These are phyloP conservation scores for Platysternon megacephalum DNA, from an alignment of 2,113 vertebrate species.

Conservation along the genomic window DNA sequence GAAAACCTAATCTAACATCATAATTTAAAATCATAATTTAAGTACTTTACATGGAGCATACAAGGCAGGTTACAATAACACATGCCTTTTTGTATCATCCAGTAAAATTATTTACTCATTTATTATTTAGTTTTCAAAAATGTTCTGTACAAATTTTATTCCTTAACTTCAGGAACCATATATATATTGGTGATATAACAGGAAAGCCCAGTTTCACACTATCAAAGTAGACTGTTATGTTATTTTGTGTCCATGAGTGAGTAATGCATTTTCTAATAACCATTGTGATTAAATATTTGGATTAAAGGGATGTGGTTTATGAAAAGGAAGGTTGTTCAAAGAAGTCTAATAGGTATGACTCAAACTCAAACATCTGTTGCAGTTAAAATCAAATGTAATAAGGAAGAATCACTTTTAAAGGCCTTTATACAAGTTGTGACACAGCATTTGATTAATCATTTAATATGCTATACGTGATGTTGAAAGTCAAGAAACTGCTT, in stretches of 20 bases:
- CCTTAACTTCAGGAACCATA: neutral
- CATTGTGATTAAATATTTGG: neutral
- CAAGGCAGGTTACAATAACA: slow-evolving; percentile 74
- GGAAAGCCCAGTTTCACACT: neutral
- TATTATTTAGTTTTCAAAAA: slow-evolving; percentile 49
- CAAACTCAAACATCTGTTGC: neutral
- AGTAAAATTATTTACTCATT: slow-evolving; percentile 66
- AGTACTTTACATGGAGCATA: slow-evolving; percentile 71
- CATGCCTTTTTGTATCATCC: slow-evolving; percentile 47
- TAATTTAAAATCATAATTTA: slow-evolving; percentile 80
- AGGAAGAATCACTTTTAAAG: slow-evolving; percentile 20
- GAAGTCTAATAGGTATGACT: neutral
- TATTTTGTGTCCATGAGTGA: neutral
- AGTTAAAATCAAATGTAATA: neutral
- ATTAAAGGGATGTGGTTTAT: neutral
- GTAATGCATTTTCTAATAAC: neutral
- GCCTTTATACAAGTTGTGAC: slow-evolving; percentile 57
- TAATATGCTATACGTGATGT: slow-evolving; percentile 41
- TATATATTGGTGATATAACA: neutral
- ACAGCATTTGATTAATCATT: slow-evolving; percentile 68
- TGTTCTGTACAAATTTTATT: slow-evolving; percentile 33
- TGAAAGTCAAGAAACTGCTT: slow-evolving; percentile 52
- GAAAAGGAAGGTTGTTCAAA: neutral
- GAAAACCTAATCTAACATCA: slow-evolving; percentile 78
- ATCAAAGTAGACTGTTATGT: accelerated